A percentile compares a stretch with the other conserved stretches of the same genome.
These are phyloP conservation scores for Megathymus violae DNA, from an alignment of 1,140 invertebrate species.

Conservation along the genomic window DNA sequence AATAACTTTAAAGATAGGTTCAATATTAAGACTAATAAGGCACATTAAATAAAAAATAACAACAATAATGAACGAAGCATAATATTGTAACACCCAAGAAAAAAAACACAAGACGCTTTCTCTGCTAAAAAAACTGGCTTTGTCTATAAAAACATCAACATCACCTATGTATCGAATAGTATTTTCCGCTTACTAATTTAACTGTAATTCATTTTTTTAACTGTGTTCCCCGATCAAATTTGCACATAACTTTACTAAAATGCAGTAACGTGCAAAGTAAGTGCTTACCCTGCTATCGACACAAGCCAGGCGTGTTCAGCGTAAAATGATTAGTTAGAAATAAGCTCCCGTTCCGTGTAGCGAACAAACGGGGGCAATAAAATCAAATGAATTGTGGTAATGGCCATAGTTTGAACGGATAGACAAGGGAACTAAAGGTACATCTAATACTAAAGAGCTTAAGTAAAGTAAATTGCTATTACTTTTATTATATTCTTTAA, in stretches of 20 bases:
- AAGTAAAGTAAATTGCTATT: neutral
- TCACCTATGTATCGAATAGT: too few species aligned
- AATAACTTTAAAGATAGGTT: too few species aligned
- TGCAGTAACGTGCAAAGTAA: neutral
- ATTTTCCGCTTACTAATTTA: too few species aligned
- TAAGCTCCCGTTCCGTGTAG: neutral
- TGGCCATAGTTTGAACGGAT: constrained; percentile 7
- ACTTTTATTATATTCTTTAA: too few species aligned
- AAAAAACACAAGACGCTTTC: too few species aligned
- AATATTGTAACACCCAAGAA: too few species aligned
- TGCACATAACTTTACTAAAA: neutral
- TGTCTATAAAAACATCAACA: too few species aligned
- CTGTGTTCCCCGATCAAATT: neutral
- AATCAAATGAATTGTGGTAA: constrained; percentile 18
- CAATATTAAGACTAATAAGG: too few species aligned
- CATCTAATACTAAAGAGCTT: neutral
- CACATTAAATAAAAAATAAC: too few species aligned
- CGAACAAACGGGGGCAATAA: constrained; percentile 14
- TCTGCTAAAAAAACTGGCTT: too few species aligned
- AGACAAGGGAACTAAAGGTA: neutral
- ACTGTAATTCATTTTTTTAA: too few species aligned
- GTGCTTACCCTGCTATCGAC: constrained; percentile 15
- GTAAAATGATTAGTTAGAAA: constrained; percentile 10
- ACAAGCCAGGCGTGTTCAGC: constrained; percentile 2
- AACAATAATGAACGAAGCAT: too few species aligned